Conservation (phyloP, 2,797 vertebrate species). For the Oreochromis grahami region DNA sequence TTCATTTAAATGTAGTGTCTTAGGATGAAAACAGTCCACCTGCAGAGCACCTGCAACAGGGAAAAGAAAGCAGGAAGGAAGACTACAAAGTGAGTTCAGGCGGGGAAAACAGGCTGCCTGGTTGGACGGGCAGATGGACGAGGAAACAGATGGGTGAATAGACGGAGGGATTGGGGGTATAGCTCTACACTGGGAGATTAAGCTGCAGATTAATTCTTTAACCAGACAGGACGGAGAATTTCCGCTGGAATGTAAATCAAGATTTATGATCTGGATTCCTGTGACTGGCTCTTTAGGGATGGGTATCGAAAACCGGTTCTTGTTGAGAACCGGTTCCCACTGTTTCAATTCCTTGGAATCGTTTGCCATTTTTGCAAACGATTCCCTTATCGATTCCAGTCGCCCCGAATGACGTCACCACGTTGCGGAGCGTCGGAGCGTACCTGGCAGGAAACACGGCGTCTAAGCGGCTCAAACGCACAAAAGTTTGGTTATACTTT, state of each 20-base stretch:
- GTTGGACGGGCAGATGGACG: conserved; percentile 37
- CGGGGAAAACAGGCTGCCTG: not conserved
- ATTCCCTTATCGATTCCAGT: too few species aligned
- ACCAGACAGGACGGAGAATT: conserved; percentile 28
- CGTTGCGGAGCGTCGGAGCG: too few species aligned
- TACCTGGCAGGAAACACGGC: too few species aligned
- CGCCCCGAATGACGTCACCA: too few species aligned
- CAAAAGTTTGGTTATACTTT: too few species aligned
- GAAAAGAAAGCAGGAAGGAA: not conserved
- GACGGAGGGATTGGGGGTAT: conserved; percentile 45
- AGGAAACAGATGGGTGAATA: conserved; percentile 32
- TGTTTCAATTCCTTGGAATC: too few species aligned
- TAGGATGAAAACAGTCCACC: not conserved
- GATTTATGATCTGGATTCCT: conserved; percentile 4
- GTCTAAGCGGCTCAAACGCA: too few species aligned
- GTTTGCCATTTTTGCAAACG: too few species aligned
- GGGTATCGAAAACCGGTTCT: too few species aligned
- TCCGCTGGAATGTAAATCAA: conserved; percentile 19
- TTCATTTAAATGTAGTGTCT: not conserved
- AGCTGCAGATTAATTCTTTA: conserved; percentile 51
- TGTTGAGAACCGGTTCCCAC: too few species aligned
- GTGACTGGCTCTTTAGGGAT: conserved; percentile 25
- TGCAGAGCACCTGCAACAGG: not conserved
- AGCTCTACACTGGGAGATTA: conserved; percentile 38
- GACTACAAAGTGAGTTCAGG: not conserved